Conservation (phyloP, 2,888 invertebrate genomes). For the Zygogramma bicolorata region DNA sequence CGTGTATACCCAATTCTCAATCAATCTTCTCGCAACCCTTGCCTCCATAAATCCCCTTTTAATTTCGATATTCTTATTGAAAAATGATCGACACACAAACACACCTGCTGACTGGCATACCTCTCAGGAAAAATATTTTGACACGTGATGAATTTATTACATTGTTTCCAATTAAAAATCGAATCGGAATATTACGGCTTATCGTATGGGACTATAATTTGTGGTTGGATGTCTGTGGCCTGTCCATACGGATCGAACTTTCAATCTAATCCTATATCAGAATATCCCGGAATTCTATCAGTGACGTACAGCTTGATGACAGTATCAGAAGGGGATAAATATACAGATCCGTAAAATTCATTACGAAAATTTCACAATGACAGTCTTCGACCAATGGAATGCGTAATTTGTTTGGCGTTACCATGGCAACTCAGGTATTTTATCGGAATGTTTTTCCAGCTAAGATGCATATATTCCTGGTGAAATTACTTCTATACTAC, state of each 20-base stretch:
- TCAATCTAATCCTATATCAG: conserved; percentile 56
- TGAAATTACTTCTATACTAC: too few relatives aligned
- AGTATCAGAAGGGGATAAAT: neutral
- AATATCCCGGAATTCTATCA: conserved; percentile 42
- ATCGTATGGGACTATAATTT: conserved; percentile 49
- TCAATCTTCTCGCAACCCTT: neutral
- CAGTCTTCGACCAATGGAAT: too few relatives aligned
- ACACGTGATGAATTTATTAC: conserved; percentile 47
- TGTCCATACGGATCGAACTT: conserved; percentile 52
- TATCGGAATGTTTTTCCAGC: too few relatives aligned
- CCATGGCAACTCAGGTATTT: too few relatives aligned
- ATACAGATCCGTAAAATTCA: neutral
- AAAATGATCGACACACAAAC: neutral
- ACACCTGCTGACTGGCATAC: conserved; percentile 13
- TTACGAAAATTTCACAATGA: too few relatives aligned
- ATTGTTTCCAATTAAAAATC: conserved; percentile 45
- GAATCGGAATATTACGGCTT: conserved; percentile 34
- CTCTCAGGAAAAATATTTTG: conserved; percentile 29
- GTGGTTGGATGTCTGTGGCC: conserved; percentile 50
- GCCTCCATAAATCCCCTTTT: conserved; percentile 3
- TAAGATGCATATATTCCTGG: too few relatives aligned
- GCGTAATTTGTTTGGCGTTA: too few relatives aligned
- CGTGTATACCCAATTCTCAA: too few relatives aligned
- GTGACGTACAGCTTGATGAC: neutral
- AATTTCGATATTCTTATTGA: neutral